Percentiles rank a stretch among this genome's conserved stretches.
phyloP scores from a whole-genome alignment of 2,888 invertebrate species.

The Romanomermis culicivorax region DNA sequence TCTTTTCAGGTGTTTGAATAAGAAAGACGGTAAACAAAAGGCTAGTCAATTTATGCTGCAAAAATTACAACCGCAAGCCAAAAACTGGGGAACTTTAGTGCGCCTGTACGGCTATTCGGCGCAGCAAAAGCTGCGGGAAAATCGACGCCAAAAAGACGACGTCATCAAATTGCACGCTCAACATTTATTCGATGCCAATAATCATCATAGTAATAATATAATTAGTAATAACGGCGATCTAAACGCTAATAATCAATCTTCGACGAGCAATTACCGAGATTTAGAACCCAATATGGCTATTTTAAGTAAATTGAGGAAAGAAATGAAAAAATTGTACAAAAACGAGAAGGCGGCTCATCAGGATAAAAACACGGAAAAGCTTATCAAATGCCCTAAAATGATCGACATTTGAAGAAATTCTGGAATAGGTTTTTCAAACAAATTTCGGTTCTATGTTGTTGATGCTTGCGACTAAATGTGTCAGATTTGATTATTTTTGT shows the following conservation, averaged over 20 bases:
- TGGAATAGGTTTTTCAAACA: too few relatives aligned
- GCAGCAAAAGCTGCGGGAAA: slow-evolving; percentile 3
- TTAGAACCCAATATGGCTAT: slow-evolving; percentile 60
- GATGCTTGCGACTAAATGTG: too few relatives aligned
- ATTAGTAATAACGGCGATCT: neutral
- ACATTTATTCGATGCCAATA: slow-evolving; percentile 10
- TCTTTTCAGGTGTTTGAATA: slow-evolving; percentile 53
- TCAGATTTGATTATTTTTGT: too few relatives aligned
- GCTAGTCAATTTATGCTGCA: slow-evolving; percentile 82
- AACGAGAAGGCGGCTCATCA: neutral
- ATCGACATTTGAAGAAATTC: too few relatives aligned
- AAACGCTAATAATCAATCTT: neutral
- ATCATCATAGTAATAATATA: neutral
- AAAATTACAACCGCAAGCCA: slow-evolving; percentile 77
- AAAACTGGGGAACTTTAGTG: slow-evolving; percentile 76
- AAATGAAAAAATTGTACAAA: slow-evolving; percentile 50
- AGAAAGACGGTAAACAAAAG: slow-evolving; percentile 80
- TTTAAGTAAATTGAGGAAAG: slow-evolving; percentile 54
- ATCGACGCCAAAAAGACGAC: neutral
- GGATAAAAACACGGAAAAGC: too few relatives aligned
- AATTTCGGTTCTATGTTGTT: too few relatives aligned
- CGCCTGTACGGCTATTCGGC: slow-evolving; percentile 51
- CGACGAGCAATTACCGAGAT: neutral
- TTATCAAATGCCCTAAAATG: too few relatives aligned
- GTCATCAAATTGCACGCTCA: neutral